phyloP scores from a whole-genome alignment of 1,140 invertebrate species.

The Drosophila burlai region DNA sequence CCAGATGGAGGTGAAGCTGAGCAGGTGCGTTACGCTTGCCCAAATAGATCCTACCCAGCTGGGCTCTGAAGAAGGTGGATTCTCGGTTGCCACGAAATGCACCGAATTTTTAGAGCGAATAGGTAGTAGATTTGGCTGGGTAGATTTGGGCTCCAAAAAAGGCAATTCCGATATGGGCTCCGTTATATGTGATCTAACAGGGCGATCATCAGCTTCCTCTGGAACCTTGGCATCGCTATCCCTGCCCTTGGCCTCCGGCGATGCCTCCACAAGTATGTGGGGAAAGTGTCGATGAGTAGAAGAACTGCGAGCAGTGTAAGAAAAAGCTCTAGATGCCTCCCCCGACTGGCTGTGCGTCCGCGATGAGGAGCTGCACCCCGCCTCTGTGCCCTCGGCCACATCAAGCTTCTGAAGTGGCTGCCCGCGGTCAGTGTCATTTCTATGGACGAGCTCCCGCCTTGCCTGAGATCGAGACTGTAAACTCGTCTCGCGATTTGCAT shows the following conservation, averaged over 20 bases:
- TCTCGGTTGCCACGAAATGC: too few species aligned
- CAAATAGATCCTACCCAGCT: background rate
- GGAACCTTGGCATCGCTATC: background rate
- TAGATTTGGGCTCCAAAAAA: background rate
- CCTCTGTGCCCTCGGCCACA: constrained; percentile 19
- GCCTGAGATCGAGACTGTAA: background rate
- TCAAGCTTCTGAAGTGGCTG: background rate
- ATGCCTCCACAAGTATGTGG: background rate
- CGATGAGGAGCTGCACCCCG: background rate
- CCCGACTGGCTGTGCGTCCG: too few species aligned
- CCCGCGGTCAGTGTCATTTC: background rate
- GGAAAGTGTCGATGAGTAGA: background rate
- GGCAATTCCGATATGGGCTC: constrained; percentile 23
- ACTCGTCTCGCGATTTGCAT: background rate
- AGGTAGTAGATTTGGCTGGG: background rate
- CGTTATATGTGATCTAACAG: background rate
- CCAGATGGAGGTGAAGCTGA: background rate
- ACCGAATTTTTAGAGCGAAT: background rate
- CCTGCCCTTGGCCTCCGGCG: too few species aligned
- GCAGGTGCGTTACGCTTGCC: fast-evolving
- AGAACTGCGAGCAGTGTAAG: background rate
- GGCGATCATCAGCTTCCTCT: background rate
- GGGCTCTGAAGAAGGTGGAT: too few species aligned
- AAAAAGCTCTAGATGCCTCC: background rate
- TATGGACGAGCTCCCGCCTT: background rate